Conservation (phyloP, 2,888 invertebrate species). For the Pocota personata region DNA sequence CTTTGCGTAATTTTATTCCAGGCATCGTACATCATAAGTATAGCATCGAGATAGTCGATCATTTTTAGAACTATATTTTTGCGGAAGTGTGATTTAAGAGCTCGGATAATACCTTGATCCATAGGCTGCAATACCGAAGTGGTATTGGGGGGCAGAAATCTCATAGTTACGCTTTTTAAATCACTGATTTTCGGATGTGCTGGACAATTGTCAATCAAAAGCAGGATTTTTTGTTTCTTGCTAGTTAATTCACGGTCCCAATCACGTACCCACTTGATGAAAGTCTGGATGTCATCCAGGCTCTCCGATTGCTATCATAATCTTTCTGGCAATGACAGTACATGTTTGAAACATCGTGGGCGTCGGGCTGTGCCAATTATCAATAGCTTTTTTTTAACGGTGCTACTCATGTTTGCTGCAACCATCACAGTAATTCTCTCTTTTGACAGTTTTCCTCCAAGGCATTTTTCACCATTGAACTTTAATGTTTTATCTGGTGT, state of each 20-base stretch:
- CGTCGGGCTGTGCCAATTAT: background rate
- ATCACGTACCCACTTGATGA: slow-evolving; percentile 7
- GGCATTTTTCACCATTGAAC: background rate
- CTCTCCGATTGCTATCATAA: background rate
- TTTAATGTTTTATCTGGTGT: slow-evolving; percentile 20
- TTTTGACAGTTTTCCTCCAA: background rate
- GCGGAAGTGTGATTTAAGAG: slow-evolving; percentile 21
- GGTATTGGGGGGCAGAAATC: slow-evolving; percentile 3
- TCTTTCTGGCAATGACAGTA: background rate
- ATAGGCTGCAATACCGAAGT: slow-evolving; percentile 12
- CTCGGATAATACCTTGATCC: slow-evolving; percentile 1
- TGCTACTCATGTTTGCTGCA: background rate
- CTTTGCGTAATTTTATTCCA: slow-evolving; percentile 1
- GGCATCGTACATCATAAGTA: slow-evolving; percentile 10
- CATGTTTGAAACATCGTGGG: background rate
- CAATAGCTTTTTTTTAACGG: background rate
- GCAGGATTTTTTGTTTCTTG: background rate
- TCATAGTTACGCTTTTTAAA: slow-evolving; percentile 3
- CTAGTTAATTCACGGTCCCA: slow-evolving; percentile 14
- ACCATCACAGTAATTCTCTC: slow-evolving; percentile 3
- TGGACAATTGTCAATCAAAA: slow-evolving; percentile 16
- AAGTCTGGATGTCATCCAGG: background rate
- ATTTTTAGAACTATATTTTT: slow-evolving; percentile 5
- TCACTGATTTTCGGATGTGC: background rate
- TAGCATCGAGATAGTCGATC: slow-evolving; percentile 8